phyloP scores from a whole-genome alignment of 2,888 invertebrate genomes.

The Limnephilus auricula region DNA sequence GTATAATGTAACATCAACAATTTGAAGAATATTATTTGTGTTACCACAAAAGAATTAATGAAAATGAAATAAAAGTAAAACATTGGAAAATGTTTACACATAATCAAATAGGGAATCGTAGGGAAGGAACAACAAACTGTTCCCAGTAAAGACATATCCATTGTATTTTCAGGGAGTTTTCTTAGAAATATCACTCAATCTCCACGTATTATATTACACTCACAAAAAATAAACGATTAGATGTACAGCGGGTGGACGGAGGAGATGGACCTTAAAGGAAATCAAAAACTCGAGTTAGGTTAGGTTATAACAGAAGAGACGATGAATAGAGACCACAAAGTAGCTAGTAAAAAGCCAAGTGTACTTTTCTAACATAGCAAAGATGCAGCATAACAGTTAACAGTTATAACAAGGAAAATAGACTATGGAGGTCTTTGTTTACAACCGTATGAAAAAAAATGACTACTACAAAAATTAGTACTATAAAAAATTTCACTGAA shows the following conservation, averaged over 20 bases:
- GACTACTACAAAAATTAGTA: not conserved
- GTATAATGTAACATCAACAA: not conserved
- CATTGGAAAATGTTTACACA: not conserved
- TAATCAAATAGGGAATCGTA: not conserved
- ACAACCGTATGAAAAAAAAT: too few relatives aligned
- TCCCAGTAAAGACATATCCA: not conserved
- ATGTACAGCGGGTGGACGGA: not conserved
- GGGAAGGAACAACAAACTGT: not conserved
- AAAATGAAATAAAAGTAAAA: not conserved
- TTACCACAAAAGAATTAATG: not conserved
- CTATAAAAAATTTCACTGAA: not conserved
- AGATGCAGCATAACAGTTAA: too few relatives aligned
- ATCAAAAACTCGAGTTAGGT: too few relatives aligned
- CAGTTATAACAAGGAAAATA: too few relatives aligned
- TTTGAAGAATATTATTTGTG: not conserved
- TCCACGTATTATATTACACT: not conserved
- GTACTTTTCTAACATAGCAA: too few relatives aligned
- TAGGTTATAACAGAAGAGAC: not conserved
- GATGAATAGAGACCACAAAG: not conserved
- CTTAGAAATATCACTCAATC: not conserved
- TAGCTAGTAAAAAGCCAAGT: not conserved
- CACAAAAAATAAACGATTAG: not conserved
- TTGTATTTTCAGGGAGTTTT: not conserved
- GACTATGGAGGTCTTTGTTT: too few relatives aligned
- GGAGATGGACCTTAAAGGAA: too few relatives aligned